Evolutionary conservation across 2,113 vertebrate genomes (phyloP).

Genomic region (Campylorhamphus procurvoides): DNA sequence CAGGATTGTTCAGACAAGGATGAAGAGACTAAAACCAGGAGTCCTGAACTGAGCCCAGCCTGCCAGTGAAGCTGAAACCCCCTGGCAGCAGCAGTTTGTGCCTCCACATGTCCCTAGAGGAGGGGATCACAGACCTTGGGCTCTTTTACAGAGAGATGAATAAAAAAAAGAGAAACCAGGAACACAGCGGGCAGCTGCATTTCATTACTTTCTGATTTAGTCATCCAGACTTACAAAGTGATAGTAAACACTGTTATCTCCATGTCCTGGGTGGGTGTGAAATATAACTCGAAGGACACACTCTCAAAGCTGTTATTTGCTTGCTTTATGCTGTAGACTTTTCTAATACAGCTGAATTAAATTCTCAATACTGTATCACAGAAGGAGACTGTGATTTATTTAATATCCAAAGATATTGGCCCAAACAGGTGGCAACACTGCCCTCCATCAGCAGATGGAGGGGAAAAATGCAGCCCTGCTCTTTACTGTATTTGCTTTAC

Average conservation of each 20-base stretch:
- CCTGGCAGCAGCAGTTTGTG: neutral
- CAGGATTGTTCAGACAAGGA: neutral
- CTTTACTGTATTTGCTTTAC: neutral
- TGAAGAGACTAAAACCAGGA: neutral
- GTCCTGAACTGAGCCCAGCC: neutral
- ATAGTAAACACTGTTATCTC: constrained; percentile 59
- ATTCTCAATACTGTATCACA: neutral
- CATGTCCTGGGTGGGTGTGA: constrained; percentile 25
- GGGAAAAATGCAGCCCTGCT: neutral
- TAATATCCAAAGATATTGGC: neutral
- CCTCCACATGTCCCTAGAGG: neutral
- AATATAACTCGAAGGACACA: neutral
- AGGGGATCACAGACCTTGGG: neutral
- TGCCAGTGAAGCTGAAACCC: neutral
- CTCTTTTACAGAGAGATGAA: neutral
- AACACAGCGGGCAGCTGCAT: neutral
- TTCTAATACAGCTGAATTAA: neutral
- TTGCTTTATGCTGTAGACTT: neutral
- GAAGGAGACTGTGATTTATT: neutral
- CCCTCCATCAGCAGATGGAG: neutral
- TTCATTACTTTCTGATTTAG: constrained; percentile 26
- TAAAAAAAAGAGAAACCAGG: neutral
- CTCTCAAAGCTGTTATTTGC: neutral
- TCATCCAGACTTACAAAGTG: constrained; percentile 14
- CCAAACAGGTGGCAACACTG: neutral